Conservation (phyloP, 2,113 vertebrate genomes). For the Indri indri region DNA sequence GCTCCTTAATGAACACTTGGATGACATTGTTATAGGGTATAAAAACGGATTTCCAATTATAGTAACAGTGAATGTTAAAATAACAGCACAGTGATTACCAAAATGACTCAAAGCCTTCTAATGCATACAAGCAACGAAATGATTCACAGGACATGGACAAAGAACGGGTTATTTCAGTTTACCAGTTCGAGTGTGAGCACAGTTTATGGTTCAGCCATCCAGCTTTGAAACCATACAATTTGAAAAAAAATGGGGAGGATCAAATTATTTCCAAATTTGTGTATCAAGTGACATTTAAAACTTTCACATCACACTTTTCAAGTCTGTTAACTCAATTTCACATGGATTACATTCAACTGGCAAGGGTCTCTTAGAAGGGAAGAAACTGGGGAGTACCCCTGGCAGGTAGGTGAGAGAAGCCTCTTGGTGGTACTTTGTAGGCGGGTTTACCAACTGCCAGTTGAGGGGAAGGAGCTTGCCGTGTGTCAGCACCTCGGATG, state of each 20-base stretch:
- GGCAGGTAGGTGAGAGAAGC: background rate
- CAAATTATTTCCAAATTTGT: slow-evolving; percentile 27
- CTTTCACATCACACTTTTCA: background rate
- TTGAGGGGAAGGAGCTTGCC: background rate
- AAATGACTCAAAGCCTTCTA: background rate
- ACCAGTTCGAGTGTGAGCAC: background rate
- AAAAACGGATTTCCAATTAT: slow-evolving; percentile 39
- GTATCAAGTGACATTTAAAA: background rate
- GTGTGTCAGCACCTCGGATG: background rate
- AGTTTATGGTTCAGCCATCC: background rate
- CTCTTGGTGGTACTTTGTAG: background rate
- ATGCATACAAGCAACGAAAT: background rate
- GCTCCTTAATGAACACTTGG: background rate
- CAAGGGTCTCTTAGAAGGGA: background rate
- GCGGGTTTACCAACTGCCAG: background rate
- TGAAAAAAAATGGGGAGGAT: background rate
- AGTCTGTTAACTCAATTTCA: background rate
- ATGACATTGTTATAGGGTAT: background rate
- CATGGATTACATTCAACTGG: background rate
- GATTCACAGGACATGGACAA: background rate
- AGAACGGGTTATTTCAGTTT: background rate
- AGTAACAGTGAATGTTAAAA: slow-evolving; percentile 21
- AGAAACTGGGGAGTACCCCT: background rate
- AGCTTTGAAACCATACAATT: background rate
- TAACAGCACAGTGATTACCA: background rate